These are phyloP conservation scores for Poeciliopsis prolifica DNA, from an alignment of 2,113 vertebrate genomes.

Conservation along the genomic window DNA sequence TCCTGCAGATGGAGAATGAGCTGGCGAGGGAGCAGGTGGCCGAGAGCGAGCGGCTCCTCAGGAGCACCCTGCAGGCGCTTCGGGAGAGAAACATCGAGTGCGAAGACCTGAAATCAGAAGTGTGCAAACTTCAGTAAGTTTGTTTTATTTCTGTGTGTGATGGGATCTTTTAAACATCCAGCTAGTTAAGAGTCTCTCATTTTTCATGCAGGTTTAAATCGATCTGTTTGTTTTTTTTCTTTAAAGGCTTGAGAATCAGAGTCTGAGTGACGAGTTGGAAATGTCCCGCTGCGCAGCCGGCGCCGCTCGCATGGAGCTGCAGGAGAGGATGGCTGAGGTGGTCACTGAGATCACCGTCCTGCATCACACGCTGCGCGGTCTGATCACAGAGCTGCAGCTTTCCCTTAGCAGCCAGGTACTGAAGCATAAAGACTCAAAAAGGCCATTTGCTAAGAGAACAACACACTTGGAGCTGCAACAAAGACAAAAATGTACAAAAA, in stretches of 20 bases:
- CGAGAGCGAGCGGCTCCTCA: conserved; percentile 83
- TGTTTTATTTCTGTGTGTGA: too few species aligned
- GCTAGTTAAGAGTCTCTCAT: not conserved
- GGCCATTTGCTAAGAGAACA: too few species aligned
- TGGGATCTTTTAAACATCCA: not conserved
- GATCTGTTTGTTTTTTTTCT: not conserved
- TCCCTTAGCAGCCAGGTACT: conserved; percentile 63
- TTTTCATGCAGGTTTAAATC: not conserved
- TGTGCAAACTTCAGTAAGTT: conserved; percentile 82
- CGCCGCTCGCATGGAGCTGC: conserved; percentile 58
- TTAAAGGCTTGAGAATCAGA: conserved; percentile 62
- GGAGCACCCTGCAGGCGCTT: conserved; percentile 76
- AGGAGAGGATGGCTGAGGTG: conserved; percentile 66
- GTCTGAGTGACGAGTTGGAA: conserved; percentile 68
- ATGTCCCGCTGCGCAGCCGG: conserved; percentile 44
- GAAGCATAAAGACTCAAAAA: too few species aligned
- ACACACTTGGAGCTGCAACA: too few species aligned
- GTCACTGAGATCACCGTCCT: conserved; percentile 70
- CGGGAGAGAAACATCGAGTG: conserved; percentile 83
- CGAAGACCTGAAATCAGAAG: conserved; percentile 82
- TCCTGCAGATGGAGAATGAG: conserved; percentile 88
- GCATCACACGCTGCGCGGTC: conserved; percentile 68
- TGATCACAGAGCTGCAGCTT: conserved; percentile 59
- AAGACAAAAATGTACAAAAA: too few species aligned
- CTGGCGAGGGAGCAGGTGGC: conserved; percentile 82